Evolutionary conservation across 2,113 vertebrate species (phyloP).

Genomic region (Rhinichthys klamathensis): DNA sequence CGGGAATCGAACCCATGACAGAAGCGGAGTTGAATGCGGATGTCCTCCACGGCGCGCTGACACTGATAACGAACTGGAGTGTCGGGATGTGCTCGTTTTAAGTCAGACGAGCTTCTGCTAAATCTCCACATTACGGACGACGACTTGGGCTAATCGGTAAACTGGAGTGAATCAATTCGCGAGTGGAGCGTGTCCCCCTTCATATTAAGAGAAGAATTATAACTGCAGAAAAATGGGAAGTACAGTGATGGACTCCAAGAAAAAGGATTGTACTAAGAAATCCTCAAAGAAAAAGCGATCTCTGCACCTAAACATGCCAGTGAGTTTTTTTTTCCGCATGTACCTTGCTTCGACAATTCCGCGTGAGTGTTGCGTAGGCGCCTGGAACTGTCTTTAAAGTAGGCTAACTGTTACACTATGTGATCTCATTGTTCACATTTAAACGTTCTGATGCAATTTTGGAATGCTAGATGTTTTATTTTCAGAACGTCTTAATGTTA

Average conservation of each 20-base stretch:
- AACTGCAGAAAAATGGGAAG: slow-evolving; percentile 84
- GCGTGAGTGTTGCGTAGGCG: not conserved
- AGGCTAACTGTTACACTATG: not conserved
- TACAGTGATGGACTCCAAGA: slow-evolving; percentile 89
- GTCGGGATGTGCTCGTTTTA: not conserved
- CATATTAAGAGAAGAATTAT: not conserved
- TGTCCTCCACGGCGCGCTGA: slow-evolving; percentile 22
- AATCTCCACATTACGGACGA: not conserved
- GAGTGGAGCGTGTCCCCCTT: not conserved
- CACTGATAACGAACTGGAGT: slow-evolving; percentile 20
- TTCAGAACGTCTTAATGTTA: not conserved
- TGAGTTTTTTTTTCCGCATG: slow-evolving; percentile 77
- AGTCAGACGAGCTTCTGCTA: not conserved
- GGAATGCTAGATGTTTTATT: not conserved
- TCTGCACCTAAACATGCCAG: slow-evolving; percentile 93
- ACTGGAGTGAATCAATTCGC: not conserved
- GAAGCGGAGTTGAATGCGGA: slow-evolving; percentile 37
- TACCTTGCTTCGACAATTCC: not conserved
- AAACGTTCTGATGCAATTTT: not conserved
- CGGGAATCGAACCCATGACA: slow-evolving; percentile 9
- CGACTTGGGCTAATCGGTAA: not conserved
- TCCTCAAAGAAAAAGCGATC: slow-evolving; percentile 82
- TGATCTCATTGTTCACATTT: not conserved
- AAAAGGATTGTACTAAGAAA: slow-evolving; percentile 81
- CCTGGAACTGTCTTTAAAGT: not conserved